Base-by-base conservation (phyloP, 2,888 invertebrate species). In the Lydus trimaculatus region DNA sequence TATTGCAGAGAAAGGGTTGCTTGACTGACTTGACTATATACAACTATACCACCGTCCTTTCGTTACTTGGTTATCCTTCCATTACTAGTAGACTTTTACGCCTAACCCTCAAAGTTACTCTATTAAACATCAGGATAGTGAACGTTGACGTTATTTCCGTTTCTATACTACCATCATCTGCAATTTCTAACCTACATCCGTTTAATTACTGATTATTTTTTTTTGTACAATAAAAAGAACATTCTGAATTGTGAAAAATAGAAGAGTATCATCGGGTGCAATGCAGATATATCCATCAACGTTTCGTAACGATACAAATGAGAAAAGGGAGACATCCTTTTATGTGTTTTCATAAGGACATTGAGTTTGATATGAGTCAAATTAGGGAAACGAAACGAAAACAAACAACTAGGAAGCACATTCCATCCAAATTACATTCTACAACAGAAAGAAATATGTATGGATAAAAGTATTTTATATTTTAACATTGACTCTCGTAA, bases 271-370 rank as follows among this genome's bases (percentile, higher is more conserved):
- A 13, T 25, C 25, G 52, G 13, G 25, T 63, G 63, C 66, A 66
- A 52, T 66, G 63, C 66, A 66, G 66, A 66, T 63, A 59, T 63
- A 66, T 61, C 20, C 65, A 23, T 61, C 56, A 25, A 36, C 48
- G 43, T 48, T 43, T 23, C 23, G 56, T 56, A 25, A 25, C 20
- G 20, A 20, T 9, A 9, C 56, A 25, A 56, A 56, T 56, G 25
- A 23, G 39, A 36, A 23, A 25, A 56, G 56, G 31, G 25, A 39
- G 36, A 39, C 61, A 23, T 63, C 64, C 60, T 64, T 20, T 67
- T 65, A 68, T 68, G 17, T 62, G 33, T 61, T 59, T 60, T 68
- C 63, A 62, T 68, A 64, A 62, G 62, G 62, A 65, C 64, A 68
- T 65, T 56, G 56, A 65, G 68, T 68, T 65, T 65, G 61, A 62